These are phyloP conservation scores for Regulus satrapa DNA, from an alignment of 2,113 vertebrate species.

Conservation along the genomic window DNA sequence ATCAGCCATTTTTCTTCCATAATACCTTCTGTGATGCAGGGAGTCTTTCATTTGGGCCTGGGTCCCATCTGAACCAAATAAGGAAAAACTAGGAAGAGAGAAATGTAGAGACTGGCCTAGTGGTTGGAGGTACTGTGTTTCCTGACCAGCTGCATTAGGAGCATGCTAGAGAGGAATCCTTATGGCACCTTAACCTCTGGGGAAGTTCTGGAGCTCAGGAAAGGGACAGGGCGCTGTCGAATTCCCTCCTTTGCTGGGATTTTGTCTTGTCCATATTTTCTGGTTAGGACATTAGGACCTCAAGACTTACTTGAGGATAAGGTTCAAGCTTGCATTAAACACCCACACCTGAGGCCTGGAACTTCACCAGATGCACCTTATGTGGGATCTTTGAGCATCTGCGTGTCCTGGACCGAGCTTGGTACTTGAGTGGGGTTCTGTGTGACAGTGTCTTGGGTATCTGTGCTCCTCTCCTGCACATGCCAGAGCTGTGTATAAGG, in stretches of 20 bases:
- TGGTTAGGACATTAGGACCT: not conserved
- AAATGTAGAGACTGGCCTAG: not conserved
- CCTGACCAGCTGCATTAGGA: not conserved
- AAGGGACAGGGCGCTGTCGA: not conserved
- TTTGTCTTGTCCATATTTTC: not conserved
- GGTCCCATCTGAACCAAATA: not conserved
- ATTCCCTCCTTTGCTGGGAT: not conserved
- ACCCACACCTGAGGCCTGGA: not conserved
- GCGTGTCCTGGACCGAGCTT: not conserved
- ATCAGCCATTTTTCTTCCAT: not conserved
- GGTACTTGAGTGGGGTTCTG: not conserved
- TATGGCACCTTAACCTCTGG: not conserved
- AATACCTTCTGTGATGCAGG: not conserved
- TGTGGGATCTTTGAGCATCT: not conserved
- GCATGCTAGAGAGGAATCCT: not conserved
- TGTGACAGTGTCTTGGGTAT: not conserved
- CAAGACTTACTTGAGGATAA: not conserved
- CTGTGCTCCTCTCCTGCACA: not conserved
- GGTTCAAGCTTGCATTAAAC: not conserved
- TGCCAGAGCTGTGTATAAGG: not conserved
- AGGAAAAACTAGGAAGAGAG: not conserved
- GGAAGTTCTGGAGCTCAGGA: not conserved
- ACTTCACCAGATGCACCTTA: not conserved
- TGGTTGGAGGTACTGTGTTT: not conserved
- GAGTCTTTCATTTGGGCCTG: not conserved